A percentile compares a stretch with the other conserved stretches of the same genome.
These are phyloP conservation scores for Drosophila nigromelanica DNA, from an alignment of 1,140 invertebrate species.

Conservation along the genomic window DNA sequence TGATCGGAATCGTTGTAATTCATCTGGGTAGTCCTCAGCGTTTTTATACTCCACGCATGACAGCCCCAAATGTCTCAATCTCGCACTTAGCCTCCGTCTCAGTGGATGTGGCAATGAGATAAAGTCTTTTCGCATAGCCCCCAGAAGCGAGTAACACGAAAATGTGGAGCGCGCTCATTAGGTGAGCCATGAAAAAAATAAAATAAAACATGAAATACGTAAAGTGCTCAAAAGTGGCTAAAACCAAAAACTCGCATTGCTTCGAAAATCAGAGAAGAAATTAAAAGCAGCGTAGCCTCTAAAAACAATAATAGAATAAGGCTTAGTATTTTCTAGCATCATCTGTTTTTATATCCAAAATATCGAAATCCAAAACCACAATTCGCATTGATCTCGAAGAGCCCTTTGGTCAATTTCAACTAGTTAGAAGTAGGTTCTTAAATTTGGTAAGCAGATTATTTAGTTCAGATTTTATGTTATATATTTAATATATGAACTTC, in stretches of 20 bases:
- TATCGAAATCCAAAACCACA: no score
- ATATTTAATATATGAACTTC: no score
- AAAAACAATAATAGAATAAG: not conserved
- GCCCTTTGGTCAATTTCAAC: no score
- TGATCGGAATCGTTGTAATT: constrained; percentile 68
- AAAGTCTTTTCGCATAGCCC: no score
- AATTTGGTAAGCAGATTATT: no score
- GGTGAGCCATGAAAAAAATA: constrained; percentile 49
- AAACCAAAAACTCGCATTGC: constrained; percentile 13
- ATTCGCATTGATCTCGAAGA: no score
- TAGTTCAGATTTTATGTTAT: no score
- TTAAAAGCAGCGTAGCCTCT: not conserved
- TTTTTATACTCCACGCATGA: constrained; percentile 64
- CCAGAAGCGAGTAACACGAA: no score
- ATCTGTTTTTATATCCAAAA: not conserved
- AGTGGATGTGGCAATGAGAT: constrained; percentile 59
- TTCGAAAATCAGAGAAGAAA: not conserved
- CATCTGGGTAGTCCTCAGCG: constrained; percentile 66
- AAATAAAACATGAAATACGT: constrained; percentile 69
- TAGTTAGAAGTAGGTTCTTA: no score
- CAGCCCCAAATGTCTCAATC: constrained; percentile 33
- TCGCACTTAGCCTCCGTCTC: not conserved
- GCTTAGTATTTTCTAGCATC: not conserved
- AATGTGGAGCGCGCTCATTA: constrained; percentile 64
- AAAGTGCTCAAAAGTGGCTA: constrained; percentile 47